Percentiles rank a stretch among this genome's conserved stretches.
Evolutionary conservation across 2,113 vertebrate species (phyloP).

Genomic region (Propithecus coquereli): DNA sequence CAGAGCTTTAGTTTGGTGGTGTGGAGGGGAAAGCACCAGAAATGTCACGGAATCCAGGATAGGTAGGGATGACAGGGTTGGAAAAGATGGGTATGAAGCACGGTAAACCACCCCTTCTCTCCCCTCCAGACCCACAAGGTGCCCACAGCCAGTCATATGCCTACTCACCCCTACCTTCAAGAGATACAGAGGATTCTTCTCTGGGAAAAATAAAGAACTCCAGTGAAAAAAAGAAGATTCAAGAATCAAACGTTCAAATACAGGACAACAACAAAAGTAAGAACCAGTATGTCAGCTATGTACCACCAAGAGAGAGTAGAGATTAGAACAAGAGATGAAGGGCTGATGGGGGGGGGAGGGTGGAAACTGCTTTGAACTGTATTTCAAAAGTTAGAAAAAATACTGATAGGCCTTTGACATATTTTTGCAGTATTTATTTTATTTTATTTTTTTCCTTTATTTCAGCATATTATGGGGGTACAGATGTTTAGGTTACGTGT

Average conservation of each 20-base stretch:
- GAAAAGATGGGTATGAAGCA: fast-evolving
- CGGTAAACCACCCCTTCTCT: background rate
- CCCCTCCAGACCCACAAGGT: fast-evolving
- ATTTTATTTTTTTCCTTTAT: too few relatives aligned
- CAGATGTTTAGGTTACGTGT: too few relatives aligned
- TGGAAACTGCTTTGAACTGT: background rate
- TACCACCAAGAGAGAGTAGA: background rate
- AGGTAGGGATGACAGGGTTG: fast-evolving
- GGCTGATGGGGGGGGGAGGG: fast-evolving
- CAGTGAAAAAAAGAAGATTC: background rate
- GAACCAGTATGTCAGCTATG: background rate
- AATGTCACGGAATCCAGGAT: background rate
- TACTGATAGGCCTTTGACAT: background rate
- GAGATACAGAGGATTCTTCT: background rate
- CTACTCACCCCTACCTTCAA: too few relatives aligned
- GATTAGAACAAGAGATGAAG: background rate
- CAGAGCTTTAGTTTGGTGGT: background rate
- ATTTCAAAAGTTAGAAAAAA: background rate
- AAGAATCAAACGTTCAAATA: background rate
- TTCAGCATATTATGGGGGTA: too few relatives aligned
- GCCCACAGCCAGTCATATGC: background rate
- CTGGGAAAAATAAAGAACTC: background rate
- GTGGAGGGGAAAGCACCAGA: background rate
- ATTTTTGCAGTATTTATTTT: background rate
- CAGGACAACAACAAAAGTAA: background rate